Evolutionary conservation across 2,113 vertebrate genomes (phyloP), one percentile per base, ranked within the genome.

Genomic region (Alectura lathami): DNA sequence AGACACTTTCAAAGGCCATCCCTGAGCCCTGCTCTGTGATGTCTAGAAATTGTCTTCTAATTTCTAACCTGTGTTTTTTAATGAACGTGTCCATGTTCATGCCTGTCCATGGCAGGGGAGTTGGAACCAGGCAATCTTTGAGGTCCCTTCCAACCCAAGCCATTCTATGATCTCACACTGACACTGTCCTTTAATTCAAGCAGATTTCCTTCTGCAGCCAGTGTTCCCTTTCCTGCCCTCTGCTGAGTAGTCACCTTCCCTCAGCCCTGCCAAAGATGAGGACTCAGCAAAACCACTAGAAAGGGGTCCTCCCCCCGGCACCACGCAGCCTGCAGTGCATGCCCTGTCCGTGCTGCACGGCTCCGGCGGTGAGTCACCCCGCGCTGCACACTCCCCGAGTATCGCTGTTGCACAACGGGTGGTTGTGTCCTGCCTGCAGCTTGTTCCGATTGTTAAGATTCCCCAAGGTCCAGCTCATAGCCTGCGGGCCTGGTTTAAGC

Each of bases 391-490:
- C 91, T 84, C 81, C 0, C 74, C 3, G 7, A 13, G 75, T 85
- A 83, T 95, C 63, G 6, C 43, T 38, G 40, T 91, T 88, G 66
- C 92, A 83, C 94, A 93, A 86, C 0, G 2, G 82, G 27, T 90
- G 5, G 36, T 83, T 45, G 4, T 3, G n/a, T 12, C 50, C 90
- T 89, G 42, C 72, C 84, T 50, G 76, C 15, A 6, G 12, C 92
- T 88, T 9, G 27, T 79, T 34, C 81, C 91, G 60, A 6, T 8
- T 23, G 63, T 86, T 54, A 62, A 66, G n/a, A 38, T 34, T 83
- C 79, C 63, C 82, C 59, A 0, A 21, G 92, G 90, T 88, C 95
- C 90, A 88, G 92, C 96, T 94, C 76, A 18, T 93, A 93, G 90
- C 96, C 91, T 91, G 87, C 75, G 69, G 94, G 85, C 18, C 47